phyloP scores from a whole-genome alignment of 2,888 invertebrate species.

The Leptogaster cylindrica region DNA sequence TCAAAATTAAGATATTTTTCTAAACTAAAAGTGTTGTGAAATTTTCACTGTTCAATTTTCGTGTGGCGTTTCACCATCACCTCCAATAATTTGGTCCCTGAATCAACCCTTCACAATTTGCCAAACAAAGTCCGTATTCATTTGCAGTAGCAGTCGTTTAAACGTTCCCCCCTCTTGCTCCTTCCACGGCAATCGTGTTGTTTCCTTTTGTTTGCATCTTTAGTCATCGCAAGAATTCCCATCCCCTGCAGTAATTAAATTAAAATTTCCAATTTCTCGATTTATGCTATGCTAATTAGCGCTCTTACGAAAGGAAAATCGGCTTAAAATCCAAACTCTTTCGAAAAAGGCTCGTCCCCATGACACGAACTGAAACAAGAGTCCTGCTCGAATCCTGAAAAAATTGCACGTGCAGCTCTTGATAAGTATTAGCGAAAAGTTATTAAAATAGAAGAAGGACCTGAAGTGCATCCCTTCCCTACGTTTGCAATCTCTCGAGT shows the following conservation, averaged over 20 bases:
- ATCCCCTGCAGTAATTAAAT: not conserved
- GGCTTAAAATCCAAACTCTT: slow-evolving; percentile 31
- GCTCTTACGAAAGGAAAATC: slow-evolving; percentile 21
- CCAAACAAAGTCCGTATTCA: too few relatives aligned
- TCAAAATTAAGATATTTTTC: too few relatives aligned
- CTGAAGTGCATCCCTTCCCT: slow-evolving; percentile 29
- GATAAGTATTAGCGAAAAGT: slow-evolving; percentile 22
- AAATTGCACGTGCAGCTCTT: slow-evolving; percentile 41
- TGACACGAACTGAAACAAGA: not conserved
- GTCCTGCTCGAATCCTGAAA: not conserved
- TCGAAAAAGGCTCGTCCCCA: not conserved
- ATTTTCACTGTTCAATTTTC: too few relatives aligned
- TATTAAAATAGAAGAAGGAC: not conserved
- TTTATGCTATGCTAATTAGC: slow-evolving; percentile 3
- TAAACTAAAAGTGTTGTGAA: too few relatives aligned
- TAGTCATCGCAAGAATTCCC: not conserved
- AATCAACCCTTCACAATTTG: too few relatives aligned
- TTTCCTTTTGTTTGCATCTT: too few relatives aligned
- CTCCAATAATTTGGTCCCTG: too few relatives aligned
- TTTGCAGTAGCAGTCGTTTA: too few relatives aligned
- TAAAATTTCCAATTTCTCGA: slow-evolving; percentile 5
- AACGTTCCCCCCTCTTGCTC: too few relatives aligned
- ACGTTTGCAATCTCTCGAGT: not conserved
- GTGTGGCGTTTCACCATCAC: too few relatives aligned
- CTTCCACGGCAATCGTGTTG: too few relatives aligned